phyloP scores from a whole-genome alignment of 2,888 invertebrate genomes.

The Lasioglossum leucozonium region DNA sequence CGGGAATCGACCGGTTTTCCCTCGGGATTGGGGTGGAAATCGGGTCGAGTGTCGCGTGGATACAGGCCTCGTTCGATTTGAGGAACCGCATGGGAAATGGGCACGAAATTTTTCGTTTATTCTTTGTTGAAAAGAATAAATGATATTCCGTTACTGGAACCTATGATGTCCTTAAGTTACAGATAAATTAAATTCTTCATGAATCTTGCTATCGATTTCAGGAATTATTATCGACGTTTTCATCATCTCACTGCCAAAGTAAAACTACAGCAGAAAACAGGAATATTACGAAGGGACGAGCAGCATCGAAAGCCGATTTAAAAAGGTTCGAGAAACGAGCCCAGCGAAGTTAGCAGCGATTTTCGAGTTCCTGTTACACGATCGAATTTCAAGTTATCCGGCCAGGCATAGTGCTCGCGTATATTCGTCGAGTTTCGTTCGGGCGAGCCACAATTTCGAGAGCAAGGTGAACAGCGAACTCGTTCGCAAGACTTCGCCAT shows the following conservation, averaged over 20 bases:
- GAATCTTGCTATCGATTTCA: too few relatives aligned
- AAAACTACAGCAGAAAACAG: too few relatives aligned
- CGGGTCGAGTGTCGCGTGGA: conserved; percentile 26
- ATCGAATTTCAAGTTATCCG: not conserved
- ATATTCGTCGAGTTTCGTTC: not conserved
- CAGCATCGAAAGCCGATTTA: too few relatives aligned
- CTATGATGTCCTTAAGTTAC: too few relatives aligned
- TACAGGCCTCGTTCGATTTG: not conserved
- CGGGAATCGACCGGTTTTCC: conserved; percentile 16
- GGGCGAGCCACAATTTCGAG: conserved; percentile 22
- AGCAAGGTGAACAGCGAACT: conserved; percentile 21
- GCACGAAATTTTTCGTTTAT: not conserved
- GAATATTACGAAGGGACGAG: too few relatives aligned
- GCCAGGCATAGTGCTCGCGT: not conserved
- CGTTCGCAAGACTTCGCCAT: conserved; percentile 3
- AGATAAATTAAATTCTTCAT: too few relatives aligned
- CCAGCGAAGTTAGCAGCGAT: not conserved
- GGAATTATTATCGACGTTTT: too few relatives aligned
- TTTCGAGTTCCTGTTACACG: not conserved
- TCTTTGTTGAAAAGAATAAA: too few relatives aligned
- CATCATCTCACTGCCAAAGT: too few relatives aligned
- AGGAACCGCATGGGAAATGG: not conserved
- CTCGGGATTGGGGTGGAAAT: conserved; percentile 12
- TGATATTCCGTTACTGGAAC: too few relatives aligned
- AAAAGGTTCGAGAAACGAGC: not conserved